These are phyloP conservation scores for Silurus meridionalis DNA, from an alignment of 2,113 vertebrate genomes.

Conservation along the genomic window DNA sequence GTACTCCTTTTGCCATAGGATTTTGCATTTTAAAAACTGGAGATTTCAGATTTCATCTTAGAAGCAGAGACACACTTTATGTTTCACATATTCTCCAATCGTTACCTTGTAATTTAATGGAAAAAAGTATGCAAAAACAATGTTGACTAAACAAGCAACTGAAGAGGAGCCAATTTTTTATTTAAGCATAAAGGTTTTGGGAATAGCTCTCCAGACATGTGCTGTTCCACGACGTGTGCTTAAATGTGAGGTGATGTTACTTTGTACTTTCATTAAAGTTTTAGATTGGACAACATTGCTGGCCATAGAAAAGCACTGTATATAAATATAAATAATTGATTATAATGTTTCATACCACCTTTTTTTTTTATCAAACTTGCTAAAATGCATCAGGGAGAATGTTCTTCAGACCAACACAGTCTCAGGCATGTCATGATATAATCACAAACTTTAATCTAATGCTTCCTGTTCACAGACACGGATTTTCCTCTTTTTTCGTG, in stretches of 20 bases:
- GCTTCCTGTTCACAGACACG: no score
- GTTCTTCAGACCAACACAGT: no score
- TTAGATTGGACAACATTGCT: no score
- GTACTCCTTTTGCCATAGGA: neutral
- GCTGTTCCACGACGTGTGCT: neutral
- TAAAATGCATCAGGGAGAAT: no score
- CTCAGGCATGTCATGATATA: no score
- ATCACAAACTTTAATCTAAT: no score
- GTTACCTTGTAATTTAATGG: neutral
- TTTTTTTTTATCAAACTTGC: no score
- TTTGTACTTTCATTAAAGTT: neutral
- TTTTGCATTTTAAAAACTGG: neutral
- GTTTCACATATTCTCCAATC: neutral
- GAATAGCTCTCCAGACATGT: neutral
- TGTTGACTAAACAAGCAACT: neutral
- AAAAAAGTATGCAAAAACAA: neutral
- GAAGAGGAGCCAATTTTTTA: neutral
- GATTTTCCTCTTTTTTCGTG: no score
- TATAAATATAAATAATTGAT: no score
- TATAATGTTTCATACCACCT: no score
- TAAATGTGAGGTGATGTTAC: neutral
- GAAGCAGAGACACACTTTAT: neutral
- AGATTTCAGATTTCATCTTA: neutral
- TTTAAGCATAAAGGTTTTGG: neutral
- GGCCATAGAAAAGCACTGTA: no score